These are phyloP conservation scores for Polydesmus complanatus DNA, from an alignment of 2,888 invertebrate genomes.

Conservation along the genomic window DNA sequence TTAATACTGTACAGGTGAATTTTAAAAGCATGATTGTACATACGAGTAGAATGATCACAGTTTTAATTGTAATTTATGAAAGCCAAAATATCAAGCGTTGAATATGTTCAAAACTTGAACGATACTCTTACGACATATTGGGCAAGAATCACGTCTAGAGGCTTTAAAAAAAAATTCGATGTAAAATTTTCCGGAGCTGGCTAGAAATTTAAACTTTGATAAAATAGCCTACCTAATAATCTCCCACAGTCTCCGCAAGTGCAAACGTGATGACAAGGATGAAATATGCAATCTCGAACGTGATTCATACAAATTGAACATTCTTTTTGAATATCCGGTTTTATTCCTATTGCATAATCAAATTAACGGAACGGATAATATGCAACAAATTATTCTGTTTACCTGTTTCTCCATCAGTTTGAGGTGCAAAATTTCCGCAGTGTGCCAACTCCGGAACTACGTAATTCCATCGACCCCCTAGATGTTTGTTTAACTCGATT, in stretches of 20 bases:
- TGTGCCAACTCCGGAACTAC: constrained; percentile 20
- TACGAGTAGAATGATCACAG: too few species aligned
- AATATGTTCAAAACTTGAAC: constrained; percentile 33
- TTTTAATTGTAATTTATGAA: too few species aligned
- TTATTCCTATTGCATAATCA: constrained; percentile 12
- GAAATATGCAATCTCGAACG: constrained; percentile 33
- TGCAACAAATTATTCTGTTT: not conserved
- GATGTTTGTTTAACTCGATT: constrained; percentile 18
- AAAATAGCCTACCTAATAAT: constrained; percentile 31
- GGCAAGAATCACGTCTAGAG: constrained; percentile 35
- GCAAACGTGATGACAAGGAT: constrained; percentile 37
- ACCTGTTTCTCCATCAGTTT: constrained; percentile 16
- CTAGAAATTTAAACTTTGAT: too few species aligned
- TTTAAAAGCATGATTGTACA: too few species aligned
- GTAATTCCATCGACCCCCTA: constrained; percentile 15
- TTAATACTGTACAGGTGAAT: too few species aligned
- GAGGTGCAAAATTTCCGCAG: constrained; percentile 16
- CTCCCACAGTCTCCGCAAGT: constrained; percentile 35
- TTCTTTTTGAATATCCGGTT: constrained; percentile 28
- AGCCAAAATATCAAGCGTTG: too few species aligned
- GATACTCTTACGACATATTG: constrained; percentile 35
- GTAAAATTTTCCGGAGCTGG: too few species aligned
- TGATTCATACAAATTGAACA: constrained; percentile 38
- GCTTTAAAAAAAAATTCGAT: too few species aligned
- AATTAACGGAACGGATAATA: not conserved